phyloP scores from a whole-genome alignment of 2,888 invertebrate species.

The Patella pellucida region DNA sequence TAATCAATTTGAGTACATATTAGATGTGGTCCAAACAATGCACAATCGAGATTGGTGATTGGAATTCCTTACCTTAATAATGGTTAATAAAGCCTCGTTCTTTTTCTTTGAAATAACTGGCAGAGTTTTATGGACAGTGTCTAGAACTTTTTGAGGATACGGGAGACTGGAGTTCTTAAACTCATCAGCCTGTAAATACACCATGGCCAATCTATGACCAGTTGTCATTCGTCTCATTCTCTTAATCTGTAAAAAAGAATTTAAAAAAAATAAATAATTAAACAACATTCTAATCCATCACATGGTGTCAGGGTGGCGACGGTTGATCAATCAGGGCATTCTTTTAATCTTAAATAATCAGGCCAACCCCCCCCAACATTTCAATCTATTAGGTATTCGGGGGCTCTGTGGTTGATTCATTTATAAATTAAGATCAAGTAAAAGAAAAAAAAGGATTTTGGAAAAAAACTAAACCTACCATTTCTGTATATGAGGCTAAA shows the following conservation, averaged over 20 bases:
- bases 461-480: constrained; percentile 47
- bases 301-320: too few relatives aligned
- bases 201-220: constrained; percentile 59
- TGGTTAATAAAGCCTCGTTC: constrained; percentile 67
- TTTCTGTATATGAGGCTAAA: constrained; percentile 63
- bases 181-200: constrained; percentile 53
- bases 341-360: not conserved
- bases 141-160: constrained; percentile 59
- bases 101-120: constrained; percentile 65
- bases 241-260: constrained; percentile 46
- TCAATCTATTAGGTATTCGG: too few relatives aligned
- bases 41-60: not conserved
- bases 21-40: too few relatives aligned
- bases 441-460: too few relatives aligned
- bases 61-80: constrained; percentile 63
- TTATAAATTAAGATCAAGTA: too few relatives aligned
- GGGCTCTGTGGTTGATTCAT: too few relatives aligned
- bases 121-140: constrained; percentile 54
- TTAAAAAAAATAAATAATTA: not conserved
- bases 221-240: constrained; percentile 64
- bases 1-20: too few relatives aligned
- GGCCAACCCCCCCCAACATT: too few relatives aligned
- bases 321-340: not conserved
- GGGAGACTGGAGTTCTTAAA: constrained; percentile 64
- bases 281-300: too few relatives aligned